Conservation (phyloP, 2,888 invertebrate genomes). For the Troides helena region DNA sequence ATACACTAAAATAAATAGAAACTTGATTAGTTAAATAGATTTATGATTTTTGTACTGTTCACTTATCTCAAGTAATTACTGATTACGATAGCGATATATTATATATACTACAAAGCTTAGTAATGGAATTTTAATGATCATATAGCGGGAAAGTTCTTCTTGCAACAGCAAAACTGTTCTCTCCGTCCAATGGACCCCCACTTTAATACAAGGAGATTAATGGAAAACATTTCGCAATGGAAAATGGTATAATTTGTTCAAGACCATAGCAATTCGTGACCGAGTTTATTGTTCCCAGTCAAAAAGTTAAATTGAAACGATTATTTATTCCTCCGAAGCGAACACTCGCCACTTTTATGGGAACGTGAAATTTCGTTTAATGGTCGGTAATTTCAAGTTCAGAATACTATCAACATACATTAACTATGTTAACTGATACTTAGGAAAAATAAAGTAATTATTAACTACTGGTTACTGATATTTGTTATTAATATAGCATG, state of each 20-base stretch:
- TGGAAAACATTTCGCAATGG: constrained; percentile 21
- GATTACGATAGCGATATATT: too few relatives aligned
- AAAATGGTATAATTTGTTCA: constrained; percentile 72
- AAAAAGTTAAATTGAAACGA: constrained; percentile 67
- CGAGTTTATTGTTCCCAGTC: constrained; percentile 66
- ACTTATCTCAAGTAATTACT: too few relatives aligned
- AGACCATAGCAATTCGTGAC: constrained; percentile 72
- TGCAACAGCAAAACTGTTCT: not conserved
- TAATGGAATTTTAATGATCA: too few relatives aligned
- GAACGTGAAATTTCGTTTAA: constrained; percentile 12
- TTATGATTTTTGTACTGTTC: too few relatives aligned
- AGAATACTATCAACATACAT: not conserved
- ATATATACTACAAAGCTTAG: too few relatives aligned
- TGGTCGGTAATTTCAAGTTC: constrained; percentile 16
- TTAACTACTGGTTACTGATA: too few relatives aligned
- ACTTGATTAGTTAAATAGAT: too few relatives aligned
- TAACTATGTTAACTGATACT: too few relatives aligned
- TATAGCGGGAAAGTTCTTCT: too few relatives aligned
- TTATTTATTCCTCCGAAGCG: constrained; percentile 60
- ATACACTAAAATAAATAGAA: too few relatives aligned
- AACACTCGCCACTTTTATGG: constrained; percentile 14
- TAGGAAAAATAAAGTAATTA: too few relatives aligned
- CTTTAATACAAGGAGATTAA: constrained; percentile 16
- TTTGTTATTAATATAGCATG: too few relatives aligned
- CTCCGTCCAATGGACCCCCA: not conserved